These are phyloP conservation scores for Pandemis corylana DNA, from an alignment of 2,888 invertebrate species.

Conservation along the genomic window DNA sequence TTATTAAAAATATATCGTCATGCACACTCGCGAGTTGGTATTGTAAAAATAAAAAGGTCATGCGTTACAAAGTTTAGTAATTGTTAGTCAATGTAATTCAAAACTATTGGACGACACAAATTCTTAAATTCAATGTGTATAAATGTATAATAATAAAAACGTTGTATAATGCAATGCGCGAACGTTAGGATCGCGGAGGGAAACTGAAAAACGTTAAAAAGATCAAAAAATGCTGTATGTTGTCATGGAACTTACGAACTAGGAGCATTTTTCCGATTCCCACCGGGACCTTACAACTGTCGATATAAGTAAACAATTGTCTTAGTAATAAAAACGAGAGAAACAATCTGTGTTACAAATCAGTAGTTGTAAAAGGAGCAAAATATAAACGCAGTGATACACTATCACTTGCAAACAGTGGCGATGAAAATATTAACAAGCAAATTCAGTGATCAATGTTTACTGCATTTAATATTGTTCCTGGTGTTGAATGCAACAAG, in stretches of 20 bases:
- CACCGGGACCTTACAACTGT: constrained; percentile 65
- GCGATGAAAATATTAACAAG: constrained; percentile 39
- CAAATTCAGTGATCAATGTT: constrained; percentile 62
- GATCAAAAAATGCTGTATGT: constrained; percentile 54
- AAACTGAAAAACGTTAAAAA: constrained; percentile 72
- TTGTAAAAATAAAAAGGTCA: constrained; percentile 74
- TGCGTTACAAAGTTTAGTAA: constrained; percentile 81
- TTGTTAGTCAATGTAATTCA: constrained; percentile 82
- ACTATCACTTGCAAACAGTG: constrained; percentile 63
- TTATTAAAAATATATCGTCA: constrained; percentile 59
- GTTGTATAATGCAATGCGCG: constrained; percentile 52
- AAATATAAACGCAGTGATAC: constrained; percentile 67
- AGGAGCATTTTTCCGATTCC: constrained; percentile 71
- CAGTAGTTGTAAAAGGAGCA: constrained; percentile 55
- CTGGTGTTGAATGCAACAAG: constrained; percentile 46
- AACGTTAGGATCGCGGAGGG: constrained; percentile 66
- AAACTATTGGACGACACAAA: constrained; percentile 55
- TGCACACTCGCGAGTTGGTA: constrained; percentile 81
- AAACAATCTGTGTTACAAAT: constrained; percentile 60
- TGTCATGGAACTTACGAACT: constrained; percentile 68
- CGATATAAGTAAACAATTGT: constrained; percentile 52
- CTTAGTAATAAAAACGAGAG: constrained; percentile 48
- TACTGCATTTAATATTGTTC: constrained; percentile 65
- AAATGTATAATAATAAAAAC: constrained; percentile 31
- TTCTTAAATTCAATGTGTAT: constrained; percentile 35